phyloP scores from a whole-genome alignment of 2,888 invertebrate species.

The Trachelus stipa region DNA sequence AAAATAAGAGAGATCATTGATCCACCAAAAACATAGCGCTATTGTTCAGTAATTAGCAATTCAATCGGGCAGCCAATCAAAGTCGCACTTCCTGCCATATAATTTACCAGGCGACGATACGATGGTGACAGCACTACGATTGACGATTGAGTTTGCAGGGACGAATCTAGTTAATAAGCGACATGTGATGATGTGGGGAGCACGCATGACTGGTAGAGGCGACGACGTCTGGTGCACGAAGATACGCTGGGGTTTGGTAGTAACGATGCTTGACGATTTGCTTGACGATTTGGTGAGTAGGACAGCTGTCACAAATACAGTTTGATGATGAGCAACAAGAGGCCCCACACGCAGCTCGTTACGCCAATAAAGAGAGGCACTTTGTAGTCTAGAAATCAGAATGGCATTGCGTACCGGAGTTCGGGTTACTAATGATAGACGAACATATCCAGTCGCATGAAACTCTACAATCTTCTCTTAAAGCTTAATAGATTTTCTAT shows the following conservation, averaged over 20 bases:
- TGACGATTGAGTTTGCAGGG: conserved; percentile 60
- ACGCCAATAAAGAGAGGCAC: conserved; percentile 89
- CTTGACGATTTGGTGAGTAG: conserved; percentile 57
- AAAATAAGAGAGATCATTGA: background rate
- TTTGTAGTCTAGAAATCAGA: conserved; percentile 67
- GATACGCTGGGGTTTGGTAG: conserved; percentile 62
- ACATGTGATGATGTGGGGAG: conserved; percentile 63
- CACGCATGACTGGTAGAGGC: conserved; percentile 64
- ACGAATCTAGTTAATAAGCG: conserved; percentile 64
- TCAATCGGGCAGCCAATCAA: conserved; percentile 21
- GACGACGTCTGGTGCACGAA: conserved; percentile 54
- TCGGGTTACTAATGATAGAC: conserved; percentile 58
- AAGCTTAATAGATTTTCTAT: background rate
- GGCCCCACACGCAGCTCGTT: conserved; percentile 90
- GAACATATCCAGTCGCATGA: conserved; percentile 16
- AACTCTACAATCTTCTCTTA: background rate
- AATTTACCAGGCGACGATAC: conserved; percentile 61
- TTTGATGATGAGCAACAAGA: conserved; percentile 80
- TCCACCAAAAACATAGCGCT: background rate
- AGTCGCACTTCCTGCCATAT: conserved; percentile 42
- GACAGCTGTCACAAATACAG: conserved; percentile 73
- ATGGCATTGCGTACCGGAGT: conserved; percentile 65
- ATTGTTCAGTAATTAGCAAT: conserved; percentile 29
- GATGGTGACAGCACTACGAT: conserved; percentile 60
- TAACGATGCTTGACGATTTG: conserved; percentile 59